Conservation (phyloP, 2,113 vertebrate species). For the Numenius arquata region DNA sequence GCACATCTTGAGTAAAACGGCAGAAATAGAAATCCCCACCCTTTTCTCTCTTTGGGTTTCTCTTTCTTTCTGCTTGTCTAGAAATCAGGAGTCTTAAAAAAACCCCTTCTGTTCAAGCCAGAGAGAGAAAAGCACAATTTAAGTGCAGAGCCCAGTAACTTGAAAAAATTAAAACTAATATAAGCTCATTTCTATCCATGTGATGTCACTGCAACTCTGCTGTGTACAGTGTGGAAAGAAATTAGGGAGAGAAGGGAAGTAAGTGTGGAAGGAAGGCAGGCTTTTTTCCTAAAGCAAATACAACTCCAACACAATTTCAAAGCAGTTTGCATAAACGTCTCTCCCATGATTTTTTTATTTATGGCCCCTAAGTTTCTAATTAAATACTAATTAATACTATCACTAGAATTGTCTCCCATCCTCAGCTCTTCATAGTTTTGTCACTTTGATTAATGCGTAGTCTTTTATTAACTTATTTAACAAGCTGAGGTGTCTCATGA, state of each 20-base stretch:
- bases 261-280: not conserved
- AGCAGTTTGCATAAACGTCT: conserved; percentile 75
- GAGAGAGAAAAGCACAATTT: conserved; percentile 22
- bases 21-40: not conserved
- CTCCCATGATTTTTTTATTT: conserved; percentile 82
- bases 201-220: conserved; percentile 38
- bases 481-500: conserved; percentile 76
- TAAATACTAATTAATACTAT: conserved; percentile 90
- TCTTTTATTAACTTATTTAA: conserved; percentile 87
- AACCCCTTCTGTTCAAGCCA: not conserved
- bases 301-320: conserved; percentile 38
- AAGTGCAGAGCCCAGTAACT: conserved; percentile 13
- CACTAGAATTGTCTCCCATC: conserved; percentile 73
- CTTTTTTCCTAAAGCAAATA: conserved; percentile 53
- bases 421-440: conserved; percentile 76
- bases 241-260: not conserved
- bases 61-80: not conserved
- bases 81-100: conserved; percentile 21
- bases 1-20: not conserved
- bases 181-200: not conserved
- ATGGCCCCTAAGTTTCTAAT: conserved; percentile 84
- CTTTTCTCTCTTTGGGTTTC: not conserved
- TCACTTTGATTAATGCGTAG: conserved; percentile 85
- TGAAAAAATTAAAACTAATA: conserved; percentile 49
- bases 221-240: not conserved